Evolutionary conservation across 2,888 invertebrate genomes (phyloP).

Genomic region (Sturmia bella): DNA sequence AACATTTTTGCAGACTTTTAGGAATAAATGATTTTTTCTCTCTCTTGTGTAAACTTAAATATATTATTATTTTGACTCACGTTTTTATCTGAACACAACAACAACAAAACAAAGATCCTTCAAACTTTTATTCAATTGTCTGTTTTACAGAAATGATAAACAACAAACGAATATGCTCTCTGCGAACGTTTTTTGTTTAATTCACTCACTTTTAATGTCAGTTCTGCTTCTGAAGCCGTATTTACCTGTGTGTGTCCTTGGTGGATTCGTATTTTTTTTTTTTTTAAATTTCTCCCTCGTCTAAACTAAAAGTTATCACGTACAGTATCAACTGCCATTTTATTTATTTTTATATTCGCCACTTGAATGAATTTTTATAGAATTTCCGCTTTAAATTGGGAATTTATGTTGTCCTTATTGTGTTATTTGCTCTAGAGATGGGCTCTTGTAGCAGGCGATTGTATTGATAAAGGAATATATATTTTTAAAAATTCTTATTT

Average conservation of each 20-base stretch:
- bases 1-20: slow-evolving; percentile 10
- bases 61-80: slow-evolving; percentile 55
- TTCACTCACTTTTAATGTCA: slow-evolving; percentile 20
- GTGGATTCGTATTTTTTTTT: slow-evolving; percentile 5
- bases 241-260: slow-evolving; percentile 39
- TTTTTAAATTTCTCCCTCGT: slow-evolving; percentile 33
- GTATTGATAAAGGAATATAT: too few relatives aligned
- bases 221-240: not conserved
- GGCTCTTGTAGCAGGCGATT: not conserved
- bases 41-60: slow-evolving; percentile 43
- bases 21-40: slow-evolving; percentile 7
- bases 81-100: slow-evolving; percentile 48
- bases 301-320: slow-evolving; percentile 59
- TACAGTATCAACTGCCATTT: slow-evolving; percentile 60
- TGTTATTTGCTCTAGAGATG: not conserved
- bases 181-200: not conserved
- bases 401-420: slow-evolving; percentile 35
- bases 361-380: slow-evolving; percentile 66
- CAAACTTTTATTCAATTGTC: slow-evolving; percentile 61
- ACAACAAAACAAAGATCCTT: slow-evolving; percentile 37
- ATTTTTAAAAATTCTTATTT: too few relatives aligned
- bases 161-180: slow-evolving; percentile 5
- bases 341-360: slow-evolving; percentile 51
- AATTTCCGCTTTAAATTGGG: slow-evolving; percentile 52
- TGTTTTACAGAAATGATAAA: slow-evolving; percentile 49